Conservation (phyloP, 2,797 vertebrate genomes). For the Adrianichthys oophorus region DNA sequence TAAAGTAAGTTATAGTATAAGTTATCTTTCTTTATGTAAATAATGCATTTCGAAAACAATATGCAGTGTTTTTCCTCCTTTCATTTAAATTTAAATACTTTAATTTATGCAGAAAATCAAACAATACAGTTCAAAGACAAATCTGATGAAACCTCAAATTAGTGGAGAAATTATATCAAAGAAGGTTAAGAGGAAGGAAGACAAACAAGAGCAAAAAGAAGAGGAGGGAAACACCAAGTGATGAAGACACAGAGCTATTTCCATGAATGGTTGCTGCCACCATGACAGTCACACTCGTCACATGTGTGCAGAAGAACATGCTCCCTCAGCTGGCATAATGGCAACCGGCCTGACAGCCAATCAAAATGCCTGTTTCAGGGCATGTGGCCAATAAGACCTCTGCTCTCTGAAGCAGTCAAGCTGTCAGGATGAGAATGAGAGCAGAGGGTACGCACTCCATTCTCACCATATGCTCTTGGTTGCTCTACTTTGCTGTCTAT, state of each 20-base stretch:
- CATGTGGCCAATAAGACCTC: slow-evolving; percentile 59
- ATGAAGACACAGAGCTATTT: not conserved
- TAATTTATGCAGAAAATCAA: no score
- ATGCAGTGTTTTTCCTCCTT: no score
- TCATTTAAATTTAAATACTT: no score
- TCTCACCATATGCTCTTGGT: not conserved
- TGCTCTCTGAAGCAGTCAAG: slow-evolving; percentile 54
- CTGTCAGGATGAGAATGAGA: slow-evolving; percentile 59
- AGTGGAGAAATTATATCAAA: not conserved
- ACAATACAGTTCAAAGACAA: no score
- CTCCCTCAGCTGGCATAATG: slow-evolving; percentile 47
- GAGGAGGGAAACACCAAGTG: not conserved
- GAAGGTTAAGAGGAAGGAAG: not conserved
- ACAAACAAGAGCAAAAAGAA: not conserved
- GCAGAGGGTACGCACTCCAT: slow-evolving; percentile 28
- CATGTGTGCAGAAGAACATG: slow-evolving; percentile 20
- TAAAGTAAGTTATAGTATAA: no score
- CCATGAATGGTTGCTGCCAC: slow-evolving; percentile 24
- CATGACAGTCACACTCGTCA: slow-evolving; percentile 20
- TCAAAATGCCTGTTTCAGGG: slow-evolving; percentile 44
- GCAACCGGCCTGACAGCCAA: slow-evolving; percentile 58
- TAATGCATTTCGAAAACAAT: no score
- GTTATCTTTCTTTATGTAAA: no score
- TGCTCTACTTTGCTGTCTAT: not conserved
- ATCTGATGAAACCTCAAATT: no score